Percentiles rank a stretch among this genome's conserved stretches.
Conservation (phyloP, 1,140 invertebrate species). For the Drosophila tsacasi region DNA sequence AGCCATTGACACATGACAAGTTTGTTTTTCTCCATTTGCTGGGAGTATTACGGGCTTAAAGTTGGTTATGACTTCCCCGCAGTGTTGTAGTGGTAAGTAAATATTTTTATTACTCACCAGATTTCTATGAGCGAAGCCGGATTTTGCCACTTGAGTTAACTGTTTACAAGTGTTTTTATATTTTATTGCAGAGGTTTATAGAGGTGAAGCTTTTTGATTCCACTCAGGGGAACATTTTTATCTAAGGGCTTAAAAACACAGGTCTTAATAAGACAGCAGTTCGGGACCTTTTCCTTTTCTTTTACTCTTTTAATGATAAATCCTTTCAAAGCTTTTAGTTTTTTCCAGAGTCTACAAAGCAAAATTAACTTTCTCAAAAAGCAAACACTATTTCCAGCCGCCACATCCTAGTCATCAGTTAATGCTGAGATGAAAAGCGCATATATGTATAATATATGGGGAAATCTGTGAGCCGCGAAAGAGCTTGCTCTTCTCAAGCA, state of each 20-base stretch:
- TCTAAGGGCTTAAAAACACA: too few relatives aligned
- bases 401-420: background rate
- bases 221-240: too few relatives aligned
- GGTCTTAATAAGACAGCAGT: too few relatives aligned
- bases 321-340: background rate
- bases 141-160: constrained; percentile 4
- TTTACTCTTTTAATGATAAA: too few relatives aligned
- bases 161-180: background rate
- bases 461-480: constrained; percentile 13
- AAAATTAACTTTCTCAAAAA: background rate
- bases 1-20: constrained; percentile 48
- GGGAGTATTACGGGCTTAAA: constrained; percentile 2
- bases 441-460: background rate
- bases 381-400: background rate
- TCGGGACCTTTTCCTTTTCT: too few relatives aligned
- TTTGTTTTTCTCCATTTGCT: constrained; percentile 35
- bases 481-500: constrained; percentile 2
- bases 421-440: constrained; percentile 16
- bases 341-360: background rate
- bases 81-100: constrained; percentile 7
- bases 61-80: constrained; percentile 15
- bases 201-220: background rate
- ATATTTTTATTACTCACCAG: constrained; percentile 22
- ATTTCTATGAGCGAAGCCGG: background rate
- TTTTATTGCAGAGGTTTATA: background rate